Conservation (phyloP, 2,888 invertebrate genomes). For the Mesorhabditis spiculigera region DNA sequence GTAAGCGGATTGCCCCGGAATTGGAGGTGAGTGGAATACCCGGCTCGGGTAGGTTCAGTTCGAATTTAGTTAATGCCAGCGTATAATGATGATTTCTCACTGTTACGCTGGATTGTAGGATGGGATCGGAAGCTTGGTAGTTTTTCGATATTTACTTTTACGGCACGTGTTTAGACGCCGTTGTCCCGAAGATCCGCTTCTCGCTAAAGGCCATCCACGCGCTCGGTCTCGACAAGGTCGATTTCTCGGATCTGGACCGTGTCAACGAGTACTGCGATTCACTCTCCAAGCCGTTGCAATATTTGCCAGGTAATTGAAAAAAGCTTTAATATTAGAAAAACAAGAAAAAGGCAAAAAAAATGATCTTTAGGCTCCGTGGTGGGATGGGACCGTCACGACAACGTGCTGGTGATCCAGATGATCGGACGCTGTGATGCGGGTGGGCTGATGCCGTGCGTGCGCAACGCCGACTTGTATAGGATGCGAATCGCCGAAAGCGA, state of each 20-base stretch:
- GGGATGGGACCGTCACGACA: slow-evolving; percentile 48
- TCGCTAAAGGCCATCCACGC: slow-evolving; percentile 46
- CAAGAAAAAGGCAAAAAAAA: not conserved
- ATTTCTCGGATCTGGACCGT: slow-evolving; percentile 41
- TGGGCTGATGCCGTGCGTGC: slow-evolving; percentile 37
- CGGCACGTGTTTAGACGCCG: slow-evolving; percentile 33
- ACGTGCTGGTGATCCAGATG: slow-evolving; percentile 46
- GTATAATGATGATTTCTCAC: slow-evolving; percentile 41
- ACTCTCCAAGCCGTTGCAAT: slow-evolving; percentile 32
- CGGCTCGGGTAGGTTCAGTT: not conserved
- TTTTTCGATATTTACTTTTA: not conserved
- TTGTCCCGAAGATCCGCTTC: slow-evolving; percentile 44
- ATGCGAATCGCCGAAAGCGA: slow-evolving; percentile 53
- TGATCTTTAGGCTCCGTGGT: slow-evolving; percentile 34
- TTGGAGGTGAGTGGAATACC: not conserved
- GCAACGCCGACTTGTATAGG: slow-evolving; percentile 43
- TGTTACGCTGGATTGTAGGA: slow-evolving; percentile 51
- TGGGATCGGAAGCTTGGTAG: slow-evolving; percentile 50
- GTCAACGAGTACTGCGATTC: slow-evolving; percentile 35
- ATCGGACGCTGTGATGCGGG: slow-evolving; percentile 46
- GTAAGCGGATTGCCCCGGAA: slow-evolving; percentile 13
- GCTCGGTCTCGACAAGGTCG: slow-evolving; percentile 38
- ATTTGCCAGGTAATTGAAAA: slow-evolving; percentile 29
- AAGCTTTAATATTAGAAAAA: not conserved
- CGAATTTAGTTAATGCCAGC: slow-evolving; percentile 43